Conservation (phyloP, 2,113 vertebrate genomes). For the Salvelinus fontinalis region DNA sequence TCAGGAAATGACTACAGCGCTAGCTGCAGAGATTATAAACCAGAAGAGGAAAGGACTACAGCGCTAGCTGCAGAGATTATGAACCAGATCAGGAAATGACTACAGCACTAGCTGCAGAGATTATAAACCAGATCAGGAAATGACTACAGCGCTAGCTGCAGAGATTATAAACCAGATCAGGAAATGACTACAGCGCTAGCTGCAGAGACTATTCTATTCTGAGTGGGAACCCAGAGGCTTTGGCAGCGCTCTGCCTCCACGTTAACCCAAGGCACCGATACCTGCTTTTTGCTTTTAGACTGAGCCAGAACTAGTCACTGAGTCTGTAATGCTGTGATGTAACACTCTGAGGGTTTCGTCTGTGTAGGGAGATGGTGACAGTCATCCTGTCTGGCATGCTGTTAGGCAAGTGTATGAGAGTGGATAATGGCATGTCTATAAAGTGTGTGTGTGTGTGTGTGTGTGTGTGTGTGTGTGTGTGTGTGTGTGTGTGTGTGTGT, state of each 20-base stretch:
- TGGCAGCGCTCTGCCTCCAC: slow-evolving; percentile 4
- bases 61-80: too few relatives aligned
- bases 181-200: slow-evolving; percentile 4
- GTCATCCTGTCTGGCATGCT: not conserved
- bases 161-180: too few relatives aligned
- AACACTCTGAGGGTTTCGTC: not conserved
- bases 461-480: not conserved
- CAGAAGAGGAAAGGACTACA: too few relatives aligned
- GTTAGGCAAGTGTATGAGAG: not conserved
- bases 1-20: too few relatives aligned
- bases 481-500: not conserved
- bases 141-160: too few relatives aligned
- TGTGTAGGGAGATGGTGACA: not conserved
- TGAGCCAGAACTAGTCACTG: not conserved
- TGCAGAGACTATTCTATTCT: slow-evolving; percentile 7
- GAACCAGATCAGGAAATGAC: too few relatives aligned
- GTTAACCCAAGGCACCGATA: slow-evolving; percentile 20
- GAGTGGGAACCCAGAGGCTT: slow-evolving; percentile 9
- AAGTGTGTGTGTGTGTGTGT: not conserved
- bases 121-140: too few relatives aligned
- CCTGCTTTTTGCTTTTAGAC: slow-evolving; percentile 7
- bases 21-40: too few relatives aligned
- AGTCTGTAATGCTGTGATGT: slow-evolving; percentile 6
- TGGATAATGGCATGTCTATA: not conserved
- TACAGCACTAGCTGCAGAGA: too few relatives aligned